Evolutionary conservation across 53 echinoderm and acorn worm species (phyloP).

Genomic region (Paelopatides confundens): DNA sequence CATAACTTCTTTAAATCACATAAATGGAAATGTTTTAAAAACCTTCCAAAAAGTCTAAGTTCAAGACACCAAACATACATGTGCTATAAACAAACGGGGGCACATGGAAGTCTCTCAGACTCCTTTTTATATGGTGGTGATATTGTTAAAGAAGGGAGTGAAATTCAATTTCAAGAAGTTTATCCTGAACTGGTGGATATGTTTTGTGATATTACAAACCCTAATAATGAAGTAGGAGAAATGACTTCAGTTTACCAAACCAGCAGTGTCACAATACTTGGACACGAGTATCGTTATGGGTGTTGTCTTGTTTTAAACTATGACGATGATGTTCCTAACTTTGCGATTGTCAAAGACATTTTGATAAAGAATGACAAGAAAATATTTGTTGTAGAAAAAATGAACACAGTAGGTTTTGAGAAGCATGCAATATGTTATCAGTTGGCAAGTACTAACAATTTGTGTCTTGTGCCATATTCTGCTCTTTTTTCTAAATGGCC

Average conservation of each 20-base stretch:
- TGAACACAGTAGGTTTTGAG: conserved; percentile 38
- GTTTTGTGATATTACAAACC: conserved; percentile 18
- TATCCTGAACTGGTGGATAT: conserved; percentile 51
- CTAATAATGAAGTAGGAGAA: conserved; percentile 5
- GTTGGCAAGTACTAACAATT: no score
- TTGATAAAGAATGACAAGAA: conserved; percentile 49
- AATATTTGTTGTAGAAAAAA: conserved; percentile 52
- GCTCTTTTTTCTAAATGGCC: conserved; percentile 66
- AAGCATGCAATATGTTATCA: conserved; percentile 47
- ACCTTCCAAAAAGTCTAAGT: conserved; percentile 65
- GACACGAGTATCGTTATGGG: conserved; percentile 57
- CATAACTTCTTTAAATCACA: conserved; percentile 55
- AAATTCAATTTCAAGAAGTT: neutral
- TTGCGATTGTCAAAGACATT: conserved; percentile 49
- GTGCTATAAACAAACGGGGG: conserved; percentile 65
- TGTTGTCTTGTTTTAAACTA: conserved; percentile 60
- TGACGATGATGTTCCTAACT: conserved; percentile 59
- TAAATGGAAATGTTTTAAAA: conserved; percentile 73
- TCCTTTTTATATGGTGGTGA: conserved; percentile 59
- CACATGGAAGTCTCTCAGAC: conserved; percentile 3
- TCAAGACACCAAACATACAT: conserved; percentile 68
- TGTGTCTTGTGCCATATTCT: conserved; percentile 7
- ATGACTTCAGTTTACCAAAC: conserved; percentile 36
- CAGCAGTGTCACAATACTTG: conserved; percentile 28
- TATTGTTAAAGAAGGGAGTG: conserved; percentile 57